Evolutionary conservation across 2,113 vertebrate genomes (phyloP).

Genomic region (Malaclemys terrapin): DNA sequence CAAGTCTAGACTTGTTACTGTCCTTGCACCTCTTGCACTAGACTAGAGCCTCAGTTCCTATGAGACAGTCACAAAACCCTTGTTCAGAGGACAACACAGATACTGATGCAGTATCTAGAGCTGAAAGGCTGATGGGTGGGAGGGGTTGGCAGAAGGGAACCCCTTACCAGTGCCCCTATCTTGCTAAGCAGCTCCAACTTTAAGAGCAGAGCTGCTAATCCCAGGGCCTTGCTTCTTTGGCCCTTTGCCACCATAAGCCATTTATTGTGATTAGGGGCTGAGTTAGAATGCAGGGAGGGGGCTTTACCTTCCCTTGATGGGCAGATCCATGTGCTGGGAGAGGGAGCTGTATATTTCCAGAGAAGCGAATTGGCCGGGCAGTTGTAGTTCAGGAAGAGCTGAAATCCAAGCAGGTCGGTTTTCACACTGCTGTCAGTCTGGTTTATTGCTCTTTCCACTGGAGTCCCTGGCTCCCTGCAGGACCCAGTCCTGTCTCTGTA

Average conservation of each 20-base stretch:
- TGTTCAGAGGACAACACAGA: neutral
- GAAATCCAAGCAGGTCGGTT: neutral
- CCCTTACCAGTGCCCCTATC: neutral
- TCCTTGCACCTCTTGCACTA: neutral
- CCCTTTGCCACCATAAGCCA: constrained; percentile 17
- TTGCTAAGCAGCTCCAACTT: neutral
- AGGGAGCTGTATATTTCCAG: neutral
- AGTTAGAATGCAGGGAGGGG: constrained; percentile 52
- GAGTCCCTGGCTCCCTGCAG: neutral
- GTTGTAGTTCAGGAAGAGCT: neutral
- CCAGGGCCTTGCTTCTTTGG: constrained; percentile 14
- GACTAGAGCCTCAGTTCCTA: neutral
- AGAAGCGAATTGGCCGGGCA: neutral
- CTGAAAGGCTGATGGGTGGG: neutral
- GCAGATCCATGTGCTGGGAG: neutral
- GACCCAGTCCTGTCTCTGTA: neutral
- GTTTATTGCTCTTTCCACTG: neutral
- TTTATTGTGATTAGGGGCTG: constrained; percentile 1
- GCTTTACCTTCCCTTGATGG: neutral
- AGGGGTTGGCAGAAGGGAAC: neutral
- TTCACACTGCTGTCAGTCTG: neutral
- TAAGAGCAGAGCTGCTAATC: neutral
- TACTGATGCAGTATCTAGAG: neutral
- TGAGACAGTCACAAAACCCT: neutral
- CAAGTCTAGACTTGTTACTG: constrained; percentile 28